Percentiles rank a stretch among this genome's conserved stretches.
These are phyloP conservation scores for Leptura quadrifasciata DNA, from an alignment of 2,888 invertebrate species.

Conservation along the genomic window DNA sequence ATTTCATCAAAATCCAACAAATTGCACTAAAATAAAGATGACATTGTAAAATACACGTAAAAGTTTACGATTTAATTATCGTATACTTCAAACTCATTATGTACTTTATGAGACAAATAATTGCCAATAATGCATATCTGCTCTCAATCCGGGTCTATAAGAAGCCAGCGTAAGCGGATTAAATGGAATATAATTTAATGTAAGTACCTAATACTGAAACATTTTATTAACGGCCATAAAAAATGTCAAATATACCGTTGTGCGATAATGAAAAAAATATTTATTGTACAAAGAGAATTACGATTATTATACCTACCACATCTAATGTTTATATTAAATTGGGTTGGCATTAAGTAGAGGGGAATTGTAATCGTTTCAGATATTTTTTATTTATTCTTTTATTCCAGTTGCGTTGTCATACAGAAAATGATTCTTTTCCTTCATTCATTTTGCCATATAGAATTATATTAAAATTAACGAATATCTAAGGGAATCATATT, in stretches of 20 bases:
- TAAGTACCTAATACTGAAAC: slow-evolving; percentile 9
- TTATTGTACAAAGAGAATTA: slow-evolving; percentile 20
- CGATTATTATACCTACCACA: slow-evolving; percentile 14
- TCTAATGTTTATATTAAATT: slow-evolving; percentile 11
- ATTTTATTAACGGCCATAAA: slow-evolving; percentile 16
- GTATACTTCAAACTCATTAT: slow-evolving; percentile 2
- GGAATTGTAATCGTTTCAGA: slow-evolving; percentile 9
- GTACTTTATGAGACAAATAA: slow-evolving; percentile 7
- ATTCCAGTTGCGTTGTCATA: background rate
- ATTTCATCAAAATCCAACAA: background rate
- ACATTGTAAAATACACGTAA: background rate
- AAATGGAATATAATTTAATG: slow-evolving; percentile 9
- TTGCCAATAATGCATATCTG: slow-evolving; percentile 1
- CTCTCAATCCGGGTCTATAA: background rate
- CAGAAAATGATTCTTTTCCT: too few species aligned
- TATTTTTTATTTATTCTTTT: slow-evolving; percentile 2
- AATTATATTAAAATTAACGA: too few species aligned
- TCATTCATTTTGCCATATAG: too few species aligned
- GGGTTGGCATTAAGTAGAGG: background rate
- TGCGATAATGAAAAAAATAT: slow-evolving; percentile 26
- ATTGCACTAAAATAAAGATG: background rate
- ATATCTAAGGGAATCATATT: too few species aligned
- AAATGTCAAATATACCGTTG: slow-evolving; percentile 6
- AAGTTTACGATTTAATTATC: background rate
- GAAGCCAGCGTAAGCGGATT: background rate